Evolutionary conservation across 2,797 vertebrate genomes (phyloP), one percentile per base, ranked within the genome.

Genomic region (Pachyuromys duprasi): DNA sequence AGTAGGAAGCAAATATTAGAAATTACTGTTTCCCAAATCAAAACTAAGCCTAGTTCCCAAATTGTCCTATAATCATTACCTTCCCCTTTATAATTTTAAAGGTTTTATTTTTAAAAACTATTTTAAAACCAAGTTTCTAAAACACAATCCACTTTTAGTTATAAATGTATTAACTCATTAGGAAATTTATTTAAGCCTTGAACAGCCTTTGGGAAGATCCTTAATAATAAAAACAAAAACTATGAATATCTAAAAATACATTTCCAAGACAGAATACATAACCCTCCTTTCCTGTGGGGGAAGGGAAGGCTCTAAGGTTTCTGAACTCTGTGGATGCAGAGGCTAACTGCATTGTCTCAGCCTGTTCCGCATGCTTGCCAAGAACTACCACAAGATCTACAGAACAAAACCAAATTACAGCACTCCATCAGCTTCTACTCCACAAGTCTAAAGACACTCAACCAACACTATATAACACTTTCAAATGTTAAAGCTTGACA

Each of bases 231-330:
- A 96, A 63, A 63, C 24, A 75, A 36, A 84, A 49, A 26, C 88
- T 83, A 87, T 90, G 69, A 93, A 4, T 79, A 97, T 83, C 90
- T 97, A 93, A 96, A 97, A 97, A 92, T 93, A 93, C 14, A 95
- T 86, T 96, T 90, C 95, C 13, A 96, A 91, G 76, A 86, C 36
- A 94, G 2, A 96, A 63, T 28, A 89, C 78, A 49, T 81, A 94
- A 96, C 75, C 92, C 74, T 86, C 11, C 95, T 86, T 93, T 97
- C 92, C 81, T 95, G 88, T 89, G 26, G 20, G 76, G 63, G 22
- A 26, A 39, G 45, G 49, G 62, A 72, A 28, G 53, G 26, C 55
- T 83, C 57, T 84, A 33, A 90, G 53, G 55, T 92, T 92, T 94
- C 91, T 89, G 36, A 67, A 87, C 53, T 75, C 36, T 84, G 89